phyloP scores from a whole-genome alignment of 1,140 invertebrate species.

The Helicoverpa zea region DNA sequence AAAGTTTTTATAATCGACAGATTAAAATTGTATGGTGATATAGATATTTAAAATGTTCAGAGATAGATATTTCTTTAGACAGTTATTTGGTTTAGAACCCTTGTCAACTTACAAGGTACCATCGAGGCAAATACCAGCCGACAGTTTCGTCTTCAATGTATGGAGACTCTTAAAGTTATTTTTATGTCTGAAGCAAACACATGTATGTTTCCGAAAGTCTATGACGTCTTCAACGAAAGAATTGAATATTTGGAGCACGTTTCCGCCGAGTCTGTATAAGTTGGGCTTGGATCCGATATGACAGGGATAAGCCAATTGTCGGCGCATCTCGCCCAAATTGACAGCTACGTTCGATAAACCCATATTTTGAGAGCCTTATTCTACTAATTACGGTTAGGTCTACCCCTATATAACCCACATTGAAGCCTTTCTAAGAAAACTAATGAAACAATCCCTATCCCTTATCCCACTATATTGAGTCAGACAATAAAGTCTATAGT shows the following conservation, averaged over 20 bases:
- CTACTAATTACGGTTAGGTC: constrained; percentile 37
- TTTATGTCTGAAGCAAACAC: constrained; percentile 19
- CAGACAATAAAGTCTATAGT: background rate
- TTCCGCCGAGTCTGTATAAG: constrained; percentile 59
- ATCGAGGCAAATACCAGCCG: too few relatives aligned
- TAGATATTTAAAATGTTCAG: background rate
- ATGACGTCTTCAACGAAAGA: constrained; percentile 28
- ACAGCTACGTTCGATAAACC: constrained; percentile 41
- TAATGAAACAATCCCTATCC: constrained; percentile 30
- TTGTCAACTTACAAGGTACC: too few relatives aligned
- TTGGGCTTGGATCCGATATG: constrained; percentile 56
- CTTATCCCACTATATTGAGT: background rate
- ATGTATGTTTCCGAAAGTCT: constrained; percentile 13
- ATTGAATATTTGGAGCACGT: constrained; percentile 58
- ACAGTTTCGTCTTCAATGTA: too few relatives aligned
- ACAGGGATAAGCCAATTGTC: constrained; percentile 59
- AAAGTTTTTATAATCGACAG: constrained; percentile 20
- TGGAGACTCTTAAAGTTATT: background rate
- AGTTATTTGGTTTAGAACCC: too few relatives aligned
- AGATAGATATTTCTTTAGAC: too few relatives aligned
- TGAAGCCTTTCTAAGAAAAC: constrained; percentile 2
- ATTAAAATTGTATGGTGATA: background rate
- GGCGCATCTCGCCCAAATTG: constrained; percentile 54
- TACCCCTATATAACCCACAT: constrained; percentile 4
- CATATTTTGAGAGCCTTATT: constrained; percentile 28